These are phyloP conservation scores for Adelosebastes latens DNA, from an alignment of 2,797 vertebrate genomes.

Conservation along the genomic window DNA sequence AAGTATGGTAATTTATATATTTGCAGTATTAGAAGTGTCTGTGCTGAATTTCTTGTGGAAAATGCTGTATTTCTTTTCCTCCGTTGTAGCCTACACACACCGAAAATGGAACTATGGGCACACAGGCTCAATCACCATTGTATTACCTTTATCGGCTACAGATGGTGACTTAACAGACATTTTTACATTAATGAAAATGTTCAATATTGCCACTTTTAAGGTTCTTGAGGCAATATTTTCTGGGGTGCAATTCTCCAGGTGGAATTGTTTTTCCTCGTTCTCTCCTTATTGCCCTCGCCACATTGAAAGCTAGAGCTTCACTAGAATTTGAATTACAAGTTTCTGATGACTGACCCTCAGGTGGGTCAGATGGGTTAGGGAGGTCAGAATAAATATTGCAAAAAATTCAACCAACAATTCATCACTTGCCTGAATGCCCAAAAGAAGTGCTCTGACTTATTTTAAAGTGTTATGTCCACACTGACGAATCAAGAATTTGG, in stretches of 20 bases:
- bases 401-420: background rate
- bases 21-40: too few species aligned
- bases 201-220: too few species aligned
- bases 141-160: too few species aligned
- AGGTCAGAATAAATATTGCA: background rate
- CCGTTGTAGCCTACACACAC: too few species aligned
- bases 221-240: background rate
- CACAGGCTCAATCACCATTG: too few species aligned
- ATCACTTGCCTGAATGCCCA: background rate
- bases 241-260: background rate
- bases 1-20: too few species aligned
- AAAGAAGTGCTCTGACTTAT: background rate
- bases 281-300: background rate
- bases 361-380: background rate
- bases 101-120: too few species aligned
- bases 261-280: background rate
- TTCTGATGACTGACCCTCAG: background rate
- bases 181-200: too few species aligned
- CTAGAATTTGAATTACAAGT: background rate
- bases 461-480: background rate
- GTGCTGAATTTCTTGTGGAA: too few species aligned
- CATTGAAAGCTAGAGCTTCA: background rate
- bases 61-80: too few species aligned
- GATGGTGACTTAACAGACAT: too few species aligned
- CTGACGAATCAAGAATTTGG: background rate